Conservation (phyloP, 2,888 invertebrate genomes). For the Tuberolachnus salignus region DNA sequence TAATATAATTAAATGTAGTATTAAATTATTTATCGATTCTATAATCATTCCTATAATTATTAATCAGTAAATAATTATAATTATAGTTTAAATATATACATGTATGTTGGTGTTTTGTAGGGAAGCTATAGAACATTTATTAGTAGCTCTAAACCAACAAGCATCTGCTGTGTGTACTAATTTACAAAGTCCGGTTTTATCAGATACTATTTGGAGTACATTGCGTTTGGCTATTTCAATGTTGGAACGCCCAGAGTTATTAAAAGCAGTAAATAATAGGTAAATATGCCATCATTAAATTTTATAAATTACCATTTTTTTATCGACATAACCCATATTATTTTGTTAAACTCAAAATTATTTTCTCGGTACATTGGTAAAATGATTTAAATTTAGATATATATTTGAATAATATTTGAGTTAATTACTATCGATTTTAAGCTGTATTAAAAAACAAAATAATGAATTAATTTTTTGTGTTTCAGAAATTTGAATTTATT, state of each 20-base stretch:
- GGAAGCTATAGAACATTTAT: slow-evolving; percentile 93
- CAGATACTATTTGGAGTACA: slow-evolving; percentile 93
- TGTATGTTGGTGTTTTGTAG: slow-evolving; percentile 63
- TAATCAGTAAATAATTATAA: background rate
- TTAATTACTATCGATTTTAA: too few species aligned
- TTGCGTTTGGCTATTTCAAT: slow-evolving; percentile 79
- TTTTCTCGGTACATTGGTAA: too few species aligned
- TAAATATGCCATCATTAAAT: slow-evolving; percentile 58
- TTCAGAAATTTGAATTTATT: slow-evolving; percentile 55
- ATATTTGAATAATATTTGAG: background rate
- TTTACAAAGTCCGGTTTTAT: slow-evolving; percentile 68
- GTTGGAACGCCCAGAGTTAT: slow-evolving; percentile 70
- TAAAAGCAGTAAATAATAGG: slow-evolving; percentile 67
- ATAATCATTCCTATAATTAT: too few species aligned
- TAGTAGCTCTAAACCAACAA: slow-evolving; percentile 92
- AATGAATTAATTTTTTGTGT: slow-evolving; percentile 10
- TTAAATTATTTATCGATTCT: too few species aligned
- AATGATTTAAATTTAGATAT: too few species aligned
- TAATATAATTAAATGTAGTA: slow-evolving; percentile 11
- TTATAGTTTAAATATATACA: background rate
- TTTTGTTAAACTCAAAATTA: too few species aligned
- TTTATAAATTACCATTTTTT: background rate
- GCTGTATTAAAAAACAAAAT: background rate
- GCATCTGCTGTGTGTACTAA: slow-evolving; percentile 71
- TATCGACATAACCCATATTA: background rate